A percentile compares a stretch with the other conserved stretches of the same genome.
phyloP scores from a whole-genome alignment of 2,113 vertebrate species.

The Arizona elegans region DNA sequence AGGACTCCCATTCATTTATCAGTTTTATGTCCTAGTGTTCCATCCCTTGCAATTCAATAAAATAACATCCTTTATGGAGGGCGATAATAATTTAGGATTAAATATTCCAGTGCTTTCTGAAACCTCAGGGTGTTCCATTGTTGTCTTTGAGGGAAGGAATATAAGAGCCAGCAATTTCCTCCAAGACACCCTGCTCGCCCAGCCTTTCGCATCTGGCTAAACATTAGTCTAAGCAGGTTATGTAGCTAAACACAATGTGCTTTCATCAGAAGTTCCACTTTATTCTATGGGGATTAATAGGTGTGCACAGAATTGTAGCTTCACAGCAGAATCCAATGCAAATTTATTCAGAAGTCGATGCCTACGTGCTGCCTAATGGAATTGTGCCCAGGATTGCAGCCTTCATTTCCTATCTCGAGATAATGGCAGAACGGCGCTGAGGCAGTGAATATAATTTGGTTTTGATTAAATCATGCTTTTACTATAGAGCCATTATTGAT shows the following conservation, averaged over 20 bases:
- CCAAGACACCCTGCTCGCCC: neutral
- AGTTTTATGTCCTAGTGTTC: neutral
- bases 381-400: neutral
- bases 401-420: neutral
- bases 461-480: neutral
- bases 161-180: neutral
- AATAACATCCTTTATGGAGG: neutral
- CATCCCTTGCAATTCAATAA: neutral
- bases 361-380: neutral
- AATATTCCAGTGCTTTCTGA: neutral
- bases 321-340: neutral
- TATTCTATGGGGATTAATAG: neutral
- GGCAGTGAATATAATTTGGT: neutral
- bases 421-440: neutral
- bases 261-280: neutral
- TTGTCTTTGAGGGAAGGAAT: neutral
- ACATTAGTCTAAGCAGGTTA: neutral
- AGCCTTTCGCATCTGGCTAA: neutral
- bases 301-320: neutral
- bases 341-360: neutral
- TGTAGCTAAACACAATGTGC: neutral
- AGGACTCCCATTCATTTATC: neutral
- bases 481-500: neutral
- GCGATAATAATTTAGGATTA: neutral
- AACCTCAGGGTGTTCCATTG: neutral